A percentile compares a stretch with the other conserved stretches of the same genome.
Evolutionary conservation across 2,797 vertebrate species (phyloP).

Genomic region (Crax fasciolata): DNA sequence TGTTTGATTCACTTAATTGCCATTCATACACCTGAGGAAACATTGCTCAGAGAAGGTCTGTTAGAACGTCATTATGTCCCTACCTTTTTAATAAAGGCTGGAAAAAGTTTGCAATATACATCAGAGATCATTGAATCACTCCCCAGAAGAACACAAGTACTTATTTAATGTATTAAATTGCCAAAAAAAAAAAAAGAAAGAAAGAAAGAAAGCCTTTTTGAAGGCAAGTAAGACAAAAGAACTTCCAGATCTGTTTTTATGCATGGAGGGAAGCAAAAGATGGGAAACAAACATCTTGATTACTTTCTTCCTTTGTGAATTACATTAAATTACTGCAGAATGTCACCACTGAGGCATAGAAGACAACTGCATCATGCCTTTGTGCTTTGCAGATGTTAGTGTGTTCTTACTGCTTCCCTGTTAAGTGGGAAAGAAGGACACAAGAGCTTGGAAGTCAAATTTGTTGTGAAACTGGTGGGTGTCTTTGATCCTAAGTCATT

Average conservation of each 20-base stretch:
- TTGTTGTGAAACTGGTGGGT: background rate
- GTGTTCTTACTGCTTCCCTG: background rate
- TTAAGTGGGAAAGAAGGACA: background rate
- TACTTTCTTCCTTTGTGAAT: background rate
- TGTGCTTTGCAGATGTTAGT: background rate
- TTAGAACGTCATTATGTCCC: background rate
- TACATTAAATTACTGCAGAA: background rate
- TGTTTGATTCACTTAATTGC: slow-evolving; percentile 10
- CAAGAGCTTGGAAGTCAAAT: background rate
- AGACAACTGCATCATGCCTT: background rate
- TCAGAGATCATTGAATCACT: background rate
- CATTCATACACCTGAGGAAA: background rate
- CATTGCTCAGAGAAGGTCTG: background rate
- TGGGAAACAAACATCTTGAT: fast-evolving
- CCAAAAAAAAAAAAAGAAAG: background rate
- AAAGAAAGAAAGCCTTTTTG: background rate
- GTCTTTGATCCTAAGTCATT: background rate
- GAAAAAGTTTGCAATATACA: background rate
- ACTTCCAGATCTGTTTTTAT: background rate
- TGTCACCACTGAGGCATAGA: fast-evolving
- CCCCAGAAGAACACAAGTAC: background rate
- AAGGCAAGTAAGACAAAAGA: background rate
- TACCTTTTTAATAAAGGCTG: background rate
- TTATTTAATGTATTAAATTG: background rate
- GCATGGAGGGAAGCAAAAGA: background rate